Percentiles rank a stretch among this genome's conserved stretches.
Conservation (phyloP, 2,797 vertebrate genomes). For the Pantherophis alleghaniensis region DNA sequence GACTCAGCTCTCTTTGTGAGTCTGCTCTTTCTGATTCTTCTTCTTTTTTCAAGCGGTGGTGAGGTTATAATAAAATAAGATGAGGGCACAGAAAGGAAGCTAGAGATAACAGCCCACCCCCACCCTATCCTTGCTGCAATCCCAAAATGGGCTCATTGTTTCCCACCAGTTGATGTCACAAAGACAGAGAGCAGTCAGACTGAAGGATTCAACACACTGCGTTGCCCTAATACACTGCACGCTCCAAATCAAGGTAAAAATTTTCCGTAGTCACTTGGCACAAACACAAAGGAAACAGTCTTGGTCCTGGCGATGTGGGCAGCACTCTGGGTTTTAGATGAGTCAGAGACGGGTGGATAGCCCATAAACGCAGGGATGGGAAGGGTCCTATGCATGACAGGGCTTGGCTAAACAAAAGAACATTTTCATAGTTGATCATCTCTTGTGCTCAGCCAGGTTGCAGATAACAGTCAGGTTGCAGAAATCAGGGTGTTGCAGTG, state of each 20-base stretch:
- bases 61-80: neutral
- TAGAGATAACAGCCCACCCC: neutral
- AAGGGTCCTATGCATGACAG: neutral
- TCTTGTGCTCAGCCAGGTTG: neutral
- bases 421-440: neutral
- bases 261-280: neutral
- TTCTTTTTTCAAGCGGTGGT: neutral
- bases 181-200: neutral
- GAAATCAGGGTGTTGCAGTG: neutral
- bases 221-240: neutral
- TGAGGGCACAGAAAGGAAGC: neutral
- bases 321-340: neutral
- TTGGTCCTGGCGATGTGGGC: neutral
- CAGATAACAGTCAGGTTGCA: neutral
- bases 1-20: neutral
- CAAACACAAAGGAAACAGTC: neutral
- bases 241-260: neutral
- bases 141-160: neutral
- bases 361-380: neutral
- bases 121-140: neutral
- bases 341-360: neutral
- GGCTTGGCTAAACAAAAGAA: neutral
- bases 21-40: neutral
- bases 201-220: neutral
- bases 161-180: neutral